These are phyloP conservation scores for Hirtodrosophila alboralis DNA, from an alignment of 2,888 invertebrate species.

Conservation along the genomic window DNA sequence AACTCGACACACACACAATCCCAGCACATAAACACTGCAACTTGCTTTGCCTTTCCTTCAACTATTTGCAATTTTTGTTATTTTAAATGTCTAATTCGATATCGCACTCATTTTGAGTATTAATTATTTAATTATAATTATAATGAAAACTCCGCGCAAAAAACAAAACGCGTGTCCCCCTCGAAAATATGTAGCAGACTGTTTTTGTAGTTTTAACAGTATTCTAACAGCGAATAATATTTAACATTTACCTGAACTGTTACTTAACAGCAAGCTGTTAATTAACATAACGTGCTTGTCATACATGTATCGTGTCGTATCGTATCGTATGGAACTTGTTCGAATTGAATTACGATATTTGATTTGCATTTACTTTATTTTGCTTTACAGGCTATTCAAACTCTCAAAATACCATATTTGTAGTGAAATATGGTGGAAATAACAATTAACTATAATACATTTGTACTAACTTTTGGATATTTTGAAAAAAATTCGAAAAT, in stretches of 20 bases:
- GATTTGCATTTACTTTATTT: no score
- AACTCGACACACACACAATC: slow-evolving; percentile 32
- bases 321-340: no score
- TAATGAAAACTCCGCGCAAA: slow-evolving; percentile 35
- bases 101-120: slow-evolving; percentile 39
- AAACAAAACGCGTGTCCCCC: slow-evolving; percentile 33
- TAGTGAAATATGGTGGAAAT: neutral
- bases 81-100: slow-evolving; percentile 32
- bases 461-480: no score
- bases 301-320: no score
- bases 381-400: neutral
- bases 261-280: no score
- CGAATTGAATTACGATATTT: no score
- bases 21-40: slow-evolving; percentile 27
- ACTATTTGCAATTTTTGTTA: slow-evolving; percentile 23
- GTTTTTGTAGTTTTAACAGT: slow-evolving; percentile 1
- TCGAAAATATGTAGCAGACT: slow-evolving; percentile 51
- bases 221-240: neutral
- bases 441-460: neutral
- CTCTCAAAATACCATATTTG: neutral
- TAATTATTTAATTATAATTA: slow-evolving; percentile 44
- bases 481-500: neutral
- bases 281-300: neutral
- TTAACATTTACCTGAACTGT: no score
- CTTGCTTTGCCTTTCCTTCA: slow-evolving; percentile 32